Conservation (phyloP, 2,113 vertebrate species). For the Lonchura striata region DNA sequence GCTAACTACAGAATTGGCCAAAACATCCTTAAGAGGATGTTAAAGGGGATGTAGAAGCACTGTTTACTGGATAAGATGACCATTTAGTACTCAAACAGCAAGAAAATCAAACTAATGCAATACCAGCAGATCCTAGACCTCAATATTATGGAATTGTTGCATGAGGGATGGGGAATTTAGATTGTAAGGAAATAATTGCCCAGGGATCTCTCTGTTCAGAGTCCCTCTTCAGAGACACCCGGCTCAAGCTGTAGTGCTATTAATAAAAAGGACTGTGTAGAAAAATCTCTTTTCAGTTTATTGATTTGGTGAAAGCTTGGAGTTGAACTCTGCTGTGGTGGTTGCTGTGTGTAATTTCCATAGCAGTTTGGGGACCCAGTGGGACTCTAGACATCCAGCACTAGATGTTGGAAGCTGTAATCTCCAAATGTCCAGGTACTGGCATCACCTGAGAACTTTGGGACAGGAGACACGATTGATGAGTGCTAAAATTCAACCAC, state of each 20-base stretch:
- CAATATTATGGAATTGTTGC: neutral
- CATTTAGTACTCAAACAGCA: neutral
- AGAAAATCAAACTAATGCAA: neutral
- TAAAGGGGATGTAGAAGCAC: neutral
- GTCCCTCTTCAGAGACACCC: neutral
- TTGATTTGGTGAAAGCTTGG: neutral
- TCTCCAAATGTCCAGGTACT: neutral
- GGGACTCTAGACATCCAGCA: neutral
- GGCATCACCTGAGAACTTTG: neutral
- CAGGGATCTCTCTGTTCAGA: neutral
- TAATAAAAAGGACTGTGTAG: neutral
- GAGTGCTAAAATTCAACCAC: neutral
- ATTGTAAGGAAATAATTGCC: neutral
- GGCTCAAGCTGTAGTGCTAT: neutral
- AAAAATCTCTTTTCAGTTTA: neutral
- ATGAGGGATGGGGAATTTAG: neutral
- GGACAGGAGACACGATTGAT: accelerated
- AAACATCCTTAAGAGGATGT: neutral
- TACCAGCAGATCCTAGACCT: neutral
- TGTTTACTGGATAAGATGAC: neutral
- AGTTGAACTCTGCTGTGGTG: neutral
- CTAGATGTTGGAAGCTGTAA: accelerated
- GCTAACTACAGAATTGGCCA: neutral
- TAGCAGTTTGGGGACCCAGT: neutral
- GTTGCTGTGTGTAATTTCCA: neutral